phyloP scores from a whole-genome alignment of 2,888 invertebrate species.

The Campaea margaritaria region DNA sequence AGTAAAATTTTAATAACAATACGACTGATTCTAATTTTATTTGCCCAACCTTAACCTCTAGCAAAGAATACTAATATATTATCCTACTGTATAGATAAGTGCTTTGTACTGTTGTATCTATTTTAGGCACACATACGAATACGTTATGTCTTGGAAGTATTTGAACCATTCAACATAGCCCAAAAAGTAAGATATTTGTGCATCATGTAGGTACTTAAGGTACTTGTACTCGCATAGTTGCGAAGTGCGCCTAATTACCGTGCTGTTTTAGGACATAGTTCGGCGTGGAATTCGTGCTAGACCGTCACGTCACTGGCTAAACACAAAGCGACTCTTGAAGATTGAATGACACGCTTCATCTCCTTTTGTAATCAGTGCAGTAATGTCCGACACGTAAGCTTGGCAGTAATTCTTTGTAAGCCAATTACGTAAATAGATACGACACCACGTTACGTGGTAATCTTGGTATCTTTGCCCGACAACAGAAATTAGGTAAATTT shows the following conservation, averaged over 20 bases:
- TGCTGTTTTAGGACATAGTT: slow-evolving; percentile 39
- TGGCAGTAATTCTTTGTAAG: slow-evolving; percentile 42
- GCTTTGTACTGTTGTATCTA: too few species aligned
- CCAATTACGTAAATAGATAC: slow-evolving; percentile 43
- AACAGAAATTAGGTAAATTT: slow-evolving; percentile 5
- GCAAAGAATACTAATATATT: too few species aligned
- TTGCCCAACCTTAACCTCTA: too few species aligned
- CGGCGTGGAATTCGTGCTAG: slow-evolving; percentile 31
- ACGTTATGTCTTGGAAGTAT: too few species aligned
- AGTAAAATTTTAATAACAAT: too few species aligned
- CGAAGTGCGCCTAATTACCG: slow-evolving; percentile 25
- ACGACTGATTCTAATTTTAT: too few species aligned
- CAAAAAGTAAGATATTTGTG: slow-evolving; percentile 4
- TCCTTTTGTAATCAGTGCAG: slow-evolving; percentile 54
- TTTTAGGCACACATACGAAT: too few species aligned
- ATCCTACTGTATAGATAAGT: too few species aligned
- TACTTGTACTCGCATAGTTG: slow-evolving; percentile 18
- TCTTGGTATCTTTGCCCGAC: slow-evolving; percentile 4
- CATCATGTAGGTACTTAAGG: too few species aligned
- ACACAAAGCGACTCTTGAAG: slow-evolving; percentile 36
- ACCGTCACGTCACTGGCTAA: slow-evolving; percentile 3
- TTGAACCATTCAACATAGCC: neutral
- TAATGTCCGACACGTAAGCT: slow-evolving; percentile 47
- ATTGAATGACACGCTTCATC: slow-evolving; percentile 56
- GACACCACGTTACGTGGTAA: slow-evolving; percentile 30